Conservation (phyloP, 2,888 invertebrate genomes). For the Molorchus minor region DNA sequence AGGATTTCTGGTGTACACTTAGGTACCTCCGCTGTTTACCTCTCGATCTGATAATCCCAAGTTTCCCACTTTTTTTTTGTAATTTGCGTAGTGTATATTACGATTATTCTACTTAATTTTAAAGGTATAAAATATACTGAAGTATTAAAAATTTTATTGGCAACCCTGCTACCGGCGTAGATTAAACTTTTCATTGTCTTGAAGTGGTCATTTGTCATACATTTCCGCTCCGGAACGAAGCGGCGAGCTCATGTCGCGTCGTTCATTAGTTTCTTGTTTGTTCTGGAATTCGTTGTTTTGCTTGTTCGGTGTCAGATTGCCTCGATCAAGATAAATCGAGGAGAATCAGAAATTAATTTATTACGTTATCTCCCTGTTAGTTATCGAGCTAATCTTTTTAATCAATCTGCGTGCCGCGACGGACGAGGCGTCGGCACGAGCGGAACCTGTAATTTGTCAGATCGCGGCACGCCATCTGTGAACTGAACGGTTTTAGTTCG, state of each 20-base stretch:
- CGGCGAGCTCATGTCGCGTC: conserved; percentile 7
- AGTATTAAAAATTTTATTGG: no score
- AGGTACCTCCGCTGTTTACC: no score
- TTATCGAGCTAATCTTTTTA: conserved; percentile 49
- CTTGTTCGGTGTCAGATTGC: conserved; percentile 29
- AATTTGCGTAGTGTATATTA: no score
- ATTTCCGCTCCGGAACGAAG: conserved; percentile 22
- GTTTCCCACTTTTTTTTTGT: no score
- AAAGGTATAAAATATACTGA: no score
- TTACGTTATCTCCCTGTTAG: conserved; percentile 46
- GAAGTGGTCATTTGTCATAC: conserved; percentile 29
- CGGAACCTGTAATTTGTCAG: conserved; percentile 46
- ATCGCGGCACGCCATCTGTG: conserved; percentile 42
- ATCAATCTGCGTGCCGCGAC: conserved; percentile 45
- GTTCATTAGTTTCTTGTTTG: conserved; percentile 31
- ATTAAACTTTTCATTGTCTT: conserved; percentile 20
- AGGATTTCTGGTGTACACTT: no score
- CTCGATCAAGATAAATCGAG: conserved; percentile 42
- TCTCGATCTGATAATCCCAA: no score
- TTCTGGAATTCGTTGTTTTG: conserved; percentile 26
- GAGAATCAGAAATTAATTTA: conserved; percentile 50
- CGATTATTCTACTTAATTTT: no score
- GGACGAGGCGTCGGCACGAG: conserved; percentile 42
- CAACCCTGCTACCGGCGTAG: no score
- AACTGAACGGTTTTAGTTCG: conserved; percentile 29